These are phyloP conservation scores for Megalopta genalis DNA, from an alignment of 1,140 invertebrate genomes.

Conservation along the genomic window DNA sequence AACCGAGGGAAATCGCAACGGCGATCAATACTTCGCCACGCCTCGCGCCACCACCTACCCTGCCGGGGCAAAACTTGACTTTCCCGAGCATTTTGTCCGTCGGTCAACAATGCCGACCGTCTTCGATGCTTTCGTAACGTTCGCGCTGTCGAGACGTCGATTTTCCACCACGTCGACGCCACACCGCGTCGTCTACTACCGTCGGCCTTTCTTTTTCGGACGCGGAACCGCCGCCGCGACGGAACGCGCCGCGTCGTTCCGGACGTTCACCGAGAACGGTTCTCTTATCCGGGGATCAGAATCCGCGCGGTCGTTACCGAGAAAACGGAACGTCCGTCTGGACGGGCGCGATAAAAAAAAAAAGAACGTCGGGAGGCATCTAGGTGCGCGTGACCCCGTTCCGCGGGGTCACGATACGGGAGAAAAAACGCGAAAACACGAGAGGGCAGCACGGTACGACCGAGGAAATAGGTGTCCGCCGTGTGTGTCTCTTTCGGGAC, in stretches of 20 bases:
- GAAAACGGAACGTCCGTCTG: background rate
- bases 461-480: slow-evolving; percentile 23
- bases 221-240: no score
- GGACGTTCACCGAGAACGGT: no score
- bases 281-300: no score
- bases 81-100: slow-evolving; percentile 51
- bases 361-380: slow-evolving; percentile 1
- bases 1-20: slow-evolving; percentile 73
- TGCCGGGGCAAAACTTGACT: slow-evolving; percentile 69
- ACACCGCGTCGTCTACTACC: no score
- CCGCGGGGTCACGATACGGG: slow-evolving; percentile 49
- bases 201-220: no score
- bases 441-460: slow-evolving; percentile 59
- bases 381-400: slow-evolving; percentile 58
- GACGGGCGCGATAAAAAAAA: background rate
- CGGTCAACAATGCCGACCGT: slow-evolving; percentile 29
- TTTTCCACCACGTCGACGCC: no score
- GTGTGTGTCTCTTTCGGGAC: background rate
- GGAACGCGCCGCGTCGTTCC: no score
- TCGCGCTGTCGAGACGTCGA: no score
- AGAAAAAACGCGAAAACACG: slow-evolving; percentile 44
- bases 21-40: slow-evolving; percentile 77
- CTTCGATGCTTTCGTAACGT: background rate
- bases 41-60: slow-evolving; percentile 74
- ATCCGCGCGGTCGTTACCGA: background rate